Evolutionary conservation across 2,113 vertebrate genomes (phyloP), one percentile per base, ranked within the genome.

Genomic region (Nipponia nippon): DNA sequence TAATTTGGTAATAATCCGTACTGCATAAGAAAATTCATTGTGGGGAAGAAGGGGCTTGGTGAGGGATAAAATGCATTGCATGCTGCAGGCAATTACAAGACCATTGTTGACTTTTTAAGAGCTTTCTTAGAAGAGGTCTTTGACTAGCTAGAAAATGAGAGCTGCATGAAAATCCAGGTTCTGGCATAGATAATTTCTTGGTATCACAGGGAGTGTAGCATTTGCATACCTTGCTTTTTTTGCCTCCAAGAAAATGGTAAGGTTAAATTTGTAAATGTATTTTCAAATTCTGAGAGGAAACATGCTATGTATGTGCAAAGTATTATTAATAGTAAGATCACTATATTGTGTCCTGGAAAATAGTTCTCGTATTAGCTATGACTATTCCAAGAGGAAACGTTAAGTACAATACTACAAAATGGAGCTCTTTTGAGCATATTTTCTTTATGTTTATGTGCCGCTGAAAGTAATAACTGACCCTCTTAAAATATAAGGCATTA

Each of bases 371-470:
- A 91, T 56, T 91, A 91, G 63, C 53, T 58, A 21, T 83, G 76
- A 73, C 25, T 93, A 84, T 86, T 95, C 87, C 42, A 82, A 86
- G 83, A 94, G 38, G 52, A 91, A 93, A 75, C 36, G 15, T 65
- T 86, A 81, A 89, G 34, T 73, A 92, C 27, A 62, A 75, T 75
- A 66, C 30, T 89, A 80, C 53, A 89, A 87, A 95, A 90, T 73
- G 10, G 46, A 87, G 82, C 53, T 95, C 32, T 89, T 83, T 73
- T 66, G 72, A 95, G 11, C 18, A 36, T 67, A 55, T 90, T 92
- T 95, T 86, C 38, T 93, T 77, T 86, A 88, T 95, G 71, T 88
- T 90, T 86, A 85, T 75, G 49, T 4, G 14, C 47, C 25, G 63
- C 47, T 75, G 76, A 80, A 95, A 73, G 58, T 83, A 91, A 50